Percentiles rank a stretch among this genome's conserved stretches.
phyloP scores from a whole-genome alignment of 2,888 invertebrate species.

The Elegia similella region DNA sequence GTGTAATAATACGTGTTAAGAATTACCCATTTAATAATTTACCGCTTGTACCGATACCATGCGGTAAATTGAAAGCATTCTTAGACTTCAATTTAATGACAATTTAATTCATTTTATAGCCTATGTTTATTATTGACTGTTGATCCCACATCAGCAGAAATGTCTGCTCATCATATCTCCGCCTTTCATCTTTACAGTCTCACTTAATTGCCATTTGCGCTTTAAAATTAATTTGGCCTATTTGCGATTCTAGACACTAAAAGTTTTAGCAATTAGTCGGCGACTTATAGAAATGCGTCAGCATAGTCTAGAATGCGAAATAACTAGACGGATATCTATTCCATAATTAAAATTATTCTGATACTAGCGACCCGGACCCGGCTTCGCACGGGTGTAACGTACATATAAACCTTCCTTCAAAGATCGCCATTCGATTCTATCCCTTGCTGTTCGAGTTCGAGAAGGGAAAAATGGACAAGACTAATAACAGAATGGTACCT shows the following conservation, averaged over 20 bases:
- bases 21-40: too few species aligned
- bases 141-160: background rate
- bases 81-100: background rate
- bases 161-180: background rate
- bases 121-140: background rate
- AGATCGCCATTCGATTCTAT: too few species aligned
- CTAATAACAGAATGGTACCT: too few species aligned
- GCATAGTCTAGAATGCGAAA: background rate
- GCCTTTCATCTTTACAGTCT: background rate
- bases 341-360: too few species aligned
- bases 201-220: background rate
- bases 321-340: background rate
- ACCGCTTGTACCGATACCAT: too few species aligned
- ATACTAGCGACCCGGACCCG: too few species aligned
- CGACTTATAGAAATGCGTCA: background rate
- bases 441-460: too few species aligned
- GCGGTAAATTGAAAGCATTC: background rate
- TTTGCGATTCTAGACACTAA: background rate
- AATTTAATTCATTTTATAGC: slow-evolving; percentile 7
- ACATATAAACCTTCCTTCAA: too few species aligned
- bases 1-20: too few species aligned
- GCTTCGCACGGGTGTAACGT: too few species aligned
- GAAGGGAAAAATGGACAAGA: too few species aligned
- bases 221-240: background rate
- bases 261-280: background rate